A percentile compares a stretch with the other conserved stretches of the same genome.
Evolutionary conservation across 2,888 invertebrate species (phyloP).

Genomic region (Thereva unica): DNA sequence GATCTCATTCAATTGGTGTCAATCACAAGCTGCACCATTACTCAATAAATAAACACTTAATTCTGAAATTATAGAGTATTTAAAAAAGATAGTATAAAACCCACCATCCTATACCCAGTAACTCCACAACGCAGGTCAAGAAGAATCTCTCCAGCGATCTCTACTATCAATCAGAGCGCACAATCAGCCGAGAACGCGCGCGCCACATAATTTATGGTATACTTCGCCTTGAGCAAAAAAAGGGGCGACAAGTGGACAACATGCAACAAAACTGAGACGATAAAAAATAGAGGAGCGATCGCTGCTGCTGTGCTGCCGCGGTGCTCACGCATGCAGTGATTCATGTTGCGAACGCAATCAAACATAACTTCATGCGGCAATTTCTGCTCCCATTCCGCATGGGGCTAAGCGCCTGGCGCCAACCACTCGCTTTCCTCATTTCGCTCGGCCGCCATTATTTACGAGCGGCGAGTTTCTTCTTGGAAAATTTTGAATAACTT

Average conservation of each 20-base stretch:
- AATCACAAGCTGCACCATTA: too few species aligned
- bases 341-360: conserved; percentile 24
- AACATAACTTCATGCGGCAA: conserved; percentile 16
- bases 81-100: too few species aligned
- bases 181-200: conserved; percentile 27
- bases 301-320: background rate
- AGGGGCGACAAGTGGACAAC: conserved; percentile 20
- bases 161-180: conserved; percentile 13
- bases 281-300: too few species aligned
- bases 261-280: conserved; percentile 5
- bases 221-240: background rate
- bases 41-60: too few species aligned
- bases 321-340: conserved; percentile 15
- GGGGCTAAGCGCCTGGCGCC: conserved; percentile 32
- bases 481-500: background rate
- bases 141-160: too few species aligned
- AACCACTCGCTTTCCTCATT: conserved; percentile 27
- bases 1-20: too few species aligned
- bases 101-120: too few species aligned
- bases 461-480: conserved; percentile 2
- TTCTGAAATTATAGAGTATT: too few species aligned
- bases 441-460: conserved; percentile 5
- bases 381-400: conserved; percentile 15
- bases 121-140: too few species aligned
- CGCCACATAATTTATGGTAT: conserved; percentile 24